These are phyloP conservation scores for Polypterus senegalus DNA, from an alignment of 2,113 vertebrate genomes.

Conservation along the genomic window DNA sequence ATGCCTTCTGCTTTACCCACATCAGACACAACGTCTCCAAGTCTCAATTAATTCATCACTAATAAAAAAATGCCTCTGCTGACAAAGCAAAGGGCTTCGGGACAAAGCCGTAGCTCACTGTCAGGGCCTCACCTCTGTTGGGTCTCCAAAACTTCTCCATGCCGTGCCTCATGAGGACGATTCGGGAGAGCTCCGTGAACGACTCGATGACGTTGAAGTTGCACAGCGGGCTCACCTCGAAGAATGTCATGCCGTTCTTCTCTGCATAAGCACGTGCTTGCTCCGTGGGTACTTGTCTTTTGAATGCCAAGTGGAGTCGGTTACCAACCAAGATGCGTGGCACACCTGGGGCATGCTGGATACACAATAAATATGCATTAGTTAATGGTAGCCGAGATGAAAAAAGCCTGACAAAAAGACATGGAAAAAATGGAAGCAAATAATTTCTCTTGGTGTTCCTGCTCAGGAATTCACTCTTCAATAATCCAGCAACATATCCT, in stretches of 20 bases:
- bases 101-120: no score
- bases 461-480: no score
- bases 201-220: constrained; percentile 97
- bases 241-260: constrained; percentile 97
- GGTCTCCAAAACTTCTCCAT: constrained; percentile 99
- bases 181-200: constrained; percentile 91
- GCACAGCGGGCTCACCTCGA: constrained; percentile 93
- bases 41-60: neutral
- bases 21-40: no score
- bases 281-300: constrained; percentile 88
- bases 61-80: neutral
- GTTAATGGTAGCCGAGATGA: neutral
- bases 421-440: no score
- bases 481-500: no score
- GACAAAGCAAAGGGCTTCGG: neutral
- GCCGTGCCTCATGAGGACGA: constrained; percentile 93
- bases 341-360: constrained; percentile 87
- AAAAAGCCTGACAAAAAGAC: no score
- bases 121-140: constrained; percentile 67
- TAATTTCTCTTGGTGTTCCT: no score
- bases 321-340: constrained; percentile 93
- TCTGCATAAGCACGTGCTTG: constrained; percentile 87
- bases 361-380: neutral
- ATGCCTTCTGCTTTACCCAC: no score
- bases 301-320: constrained; percentile 89